Base-by-base conservation (phyloP, 64 coral and sea anemone species). In the Montipora foliosa region DNA sequence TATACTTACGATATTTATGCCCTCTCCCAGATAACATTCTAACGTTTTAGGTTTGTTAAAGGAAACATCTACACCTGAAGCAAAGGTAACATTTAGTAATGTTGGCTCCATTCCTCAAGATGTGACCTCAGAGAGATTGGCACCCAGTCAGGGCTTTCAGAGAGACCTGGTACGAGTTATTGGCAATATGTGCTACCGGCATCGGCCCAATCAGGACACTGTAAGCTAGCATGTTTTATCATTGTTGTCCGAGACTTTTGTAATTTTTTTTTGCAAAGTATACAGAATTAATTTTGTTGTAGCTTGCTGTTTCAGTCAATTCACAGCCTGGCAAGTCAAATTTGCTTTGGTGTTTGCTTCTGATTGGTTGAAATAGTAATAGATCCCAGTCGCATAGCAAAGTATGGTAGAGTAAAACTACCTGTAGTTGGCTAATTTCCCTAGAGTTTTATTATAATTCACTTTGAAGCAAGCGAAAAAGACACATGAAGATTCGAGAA, bases 141-240 rank as follows among this genome's bases (percentile, higher is more conserved):
- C 83, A 29, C 95, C 95, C 5, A 97, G 83, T 72, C 92, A 97
- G 55, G 97, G 97, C 4, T 99, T 99, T 87, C 95, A 99, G 68
- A 86, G 95, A 84, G 86, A 95, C 55, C 76, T 99, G 19, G 89
- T 99, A 75, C 95, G 89, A 75, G 89, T 99, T 76, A 85, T 96
- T 83, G 97, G 91, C 4, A 99, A 99, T 80, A 95, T 96, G 97
- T 90, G 97, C 75, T 99, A 92, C 79, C 77, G 80, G 77, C 92
- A 99, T 80, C 44, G 62, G 5, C 5, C 13, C 9, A 99, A 99
- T 74, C 97, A 99, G 78, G 92, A 99, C 62, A 89, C 88, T 77
- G 97, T 93, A 82, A 84, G 44, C 9, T 20, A 1, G 7, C 45
- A 48, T 84, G 49, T 74, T 22, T 70, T 9, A 14, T 8, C 6